These are phyloP conservation scores for Aradophagus sp. DNA, from an alignment of 1,140 invertebrate genomes.

Conservation along the genomic window DNA sequence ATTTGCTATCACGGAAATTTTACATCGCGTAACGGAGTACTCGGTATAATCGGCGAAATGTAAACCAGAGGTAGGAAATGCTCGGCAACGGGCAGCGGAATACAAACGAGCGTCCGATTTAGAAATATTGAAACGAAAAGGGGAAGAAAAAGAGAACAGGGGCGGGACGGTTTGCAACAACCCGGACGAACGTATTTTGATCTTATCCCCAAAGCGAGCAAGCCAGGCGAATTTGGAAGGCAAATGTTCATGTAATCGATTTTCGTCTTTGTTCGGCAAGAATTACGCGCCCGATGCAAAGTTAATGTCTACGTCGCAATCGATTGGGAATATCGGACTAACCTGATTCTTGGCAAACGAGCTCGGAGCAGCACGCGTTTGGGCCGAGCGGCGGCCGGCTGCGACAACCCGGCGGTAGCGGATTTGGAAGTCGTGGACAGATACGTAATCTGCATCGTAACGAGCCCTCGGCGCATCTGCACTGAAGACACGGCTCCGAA, in stretches of 20 bases:
- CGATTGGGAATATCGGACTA: constrained; percentile 67
- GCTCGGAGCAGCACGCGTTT: constrained; percentile 83
- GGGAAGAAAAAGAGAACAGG: too few species aligned
- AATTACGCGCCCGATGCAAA: constrained; percentile 49
- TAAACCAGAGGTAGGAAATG: too few species aligned
- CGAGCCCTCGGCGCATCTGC: constrained; percentile 82
- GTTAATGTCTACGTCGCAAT: constrained; percentile 52
- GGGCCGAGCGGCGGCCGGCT: constrained; percentile 80
- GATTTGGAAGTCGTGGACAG: constrained; percentile 83
- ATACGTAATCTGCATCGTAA: constrained; percentile 85
- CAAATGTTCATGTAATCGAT: constrained; percentile 58
- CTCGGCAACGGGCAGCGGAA: neutral
- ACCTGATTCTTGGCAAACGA: constrained; percentile 80
- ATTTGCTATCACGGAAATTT: too few species aligned
- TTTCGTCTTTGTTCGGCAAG: constrained; percentile 54
- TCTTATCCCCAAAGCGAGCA: constrained; percentile 14
- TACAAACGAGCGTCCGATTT: neutral
- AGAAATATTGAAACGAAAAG: neutral
- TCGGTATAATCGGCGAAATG: too few species aligned
- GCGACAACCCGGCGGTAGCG: constrained; percentile 81
- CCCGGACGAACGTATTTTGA: constrained; percentile 6
- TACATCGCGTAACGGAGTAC: too few species aligned
- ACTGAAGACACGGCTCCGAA: constrained; percentile 84
- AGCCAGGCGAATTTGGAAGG: constrained; percentile 43
- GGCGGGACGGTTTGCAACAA: too few species aligned